Evolutionary conservation across 2,113 vertebrate species (phyloP), one percentile per base, ranked within the genome.

Genomic region (Neodon shergylaensis): DNA sequence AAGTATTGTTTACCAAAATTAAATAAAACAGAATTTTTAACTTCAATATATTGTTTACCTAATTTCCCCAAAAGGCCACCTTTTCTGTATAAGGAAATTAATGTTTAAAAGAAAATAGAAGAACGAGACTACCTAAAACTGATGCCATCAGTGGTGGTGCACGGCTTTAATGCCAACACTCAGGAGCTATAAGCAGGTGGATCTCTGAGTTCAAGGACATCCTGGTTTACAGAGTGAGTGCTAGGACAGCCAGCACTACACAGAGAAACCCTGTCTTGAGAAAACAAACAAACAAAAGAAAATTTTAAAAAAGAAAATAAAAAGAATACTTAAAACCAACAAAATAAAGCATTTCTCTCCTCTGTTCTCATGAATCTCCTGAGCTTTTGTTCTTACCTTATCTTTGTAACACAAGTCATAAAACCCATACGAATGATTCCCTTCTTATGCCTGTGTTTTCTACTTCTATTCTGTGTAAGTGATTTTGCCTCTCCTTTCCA

Each of bases 381-480:
- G 78, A 89, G 44, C 39, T 94, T 94, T 84, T 92, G 91, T 96
- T 95, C 94, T 94, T 63, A 92, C 78, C 88, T 95, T 63, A 42
- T 93, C 78, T 47, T 4, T 76, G 54, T 49, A 73, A 95, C 66
- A 87, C 17, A 84, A 92, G 95, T 94, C 88, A 79, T 84, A 85
- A 95, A 92, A 97, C 73, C 26, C 33, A 91, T 92, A 81, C n/a
- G n/a, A 81, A 13, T 84, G 84, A 83, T 86, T 49, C 42, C 5
- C 10, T 68, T 68, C 47, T 92, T 83, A 92, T 78, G 17, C 87
- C 68, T 90, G 11, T 86, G 52, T 94, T 95, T 12, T 90, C 74
- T 86, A 39, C 88, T 54, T 92, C 90, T 96, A 96, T 96, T 95
- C 94, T 95, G 95, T 92, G 74, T 94, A 96, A 96, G 95, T 94